These are phyloP conservation scores for Hylaeus anthracinus DNA, from an alignment of 1,140 invertebrate genomes.

Conservation along the genomic window DNA sequence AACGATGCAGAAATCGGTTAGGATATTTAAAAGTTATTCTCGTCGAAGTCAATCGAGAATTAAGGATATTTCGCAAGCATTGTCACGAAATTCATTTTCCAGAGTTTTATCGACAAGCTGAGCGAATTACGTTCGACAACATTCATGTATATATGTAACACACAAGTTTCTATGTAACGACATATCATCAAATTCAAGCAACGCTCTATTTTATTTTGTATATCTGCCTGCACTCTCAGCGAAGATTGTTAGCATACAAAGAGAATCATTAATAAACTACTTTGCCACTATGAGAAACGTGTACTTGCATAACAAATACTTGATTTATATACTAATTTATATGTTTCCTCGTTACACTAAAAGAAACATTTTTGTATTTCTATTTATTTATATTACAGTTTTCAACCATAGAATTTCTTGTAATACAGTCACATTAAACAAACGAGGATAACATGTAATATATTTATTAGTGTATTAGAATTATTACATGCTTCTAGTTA, in stretches of 20 bases:
- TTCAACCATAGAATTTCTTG: too few relatives aligned
- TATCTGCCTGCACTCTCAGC: conserved; percentile 24
- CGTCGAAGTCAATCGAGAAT: not conserved
- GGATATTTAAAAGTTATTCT: not conserved
- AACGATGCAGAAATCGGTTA: not conserved
- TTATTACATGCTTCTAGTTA: too few relatives aligned
- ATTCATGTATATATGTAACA: conserved; percentile 31
- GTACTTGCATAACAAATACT: not conserved
- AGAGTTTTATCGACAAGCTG: not conserved
- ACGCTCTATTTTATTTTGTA: conserved; percentile 53
- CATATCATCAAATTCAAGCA: conserved; percentile 52
- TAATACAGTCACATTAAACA: too few relatives aligned
- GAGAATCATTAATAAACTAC: conserved; percentile 42
- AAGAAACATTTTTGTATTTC: too few relatives aligned
- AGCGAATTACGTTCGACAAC: not conserved
- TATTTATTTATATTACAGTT: too few relatives aligned
- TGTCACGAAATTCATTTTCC: not conserved
- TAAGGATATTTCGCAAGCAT: not conserved
- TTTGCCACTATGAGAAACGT: not conserved
- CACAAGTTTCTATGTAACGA: conserved; percentile 48
- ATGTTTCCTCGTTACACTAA: too few relatives aligned
- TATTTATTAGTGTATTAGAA: too few relatives aligned
- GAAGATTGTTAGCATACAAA: conserved; percentile 15
- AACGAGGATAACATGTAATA: too few relatives aligned
- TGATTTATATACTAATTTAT: too few relatives aligned